These are phyloP conservation scores for Trachymyrmex cornetzi DNA, from an alignment of 1,140 invertebrate species.

Conservation along the genomic window DNA sequence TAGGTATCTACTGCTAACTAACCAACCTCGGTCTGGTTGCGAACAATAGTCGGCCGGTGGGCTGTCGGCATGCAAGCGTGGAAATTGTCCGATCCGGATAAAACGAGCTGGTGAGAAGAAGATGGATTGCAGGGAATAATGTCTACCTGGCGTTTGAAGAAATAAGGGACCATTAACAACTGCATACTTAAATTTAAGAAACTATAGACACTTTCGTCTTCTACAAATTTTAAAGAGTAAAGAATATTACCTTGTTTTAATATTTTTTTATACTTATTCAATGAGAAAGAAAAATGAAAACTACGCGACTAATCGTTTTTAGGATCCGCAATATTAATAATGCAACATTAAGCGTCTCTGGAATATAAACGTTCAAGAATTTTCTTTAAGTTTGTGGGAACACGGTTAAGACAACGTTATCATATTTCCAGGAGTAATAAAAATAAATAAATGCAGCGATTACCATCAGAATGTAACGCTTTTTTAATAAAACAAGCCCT, in stretches of 20 bases:
- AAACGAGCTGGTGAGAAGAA: slow-evolving; percentile 6
- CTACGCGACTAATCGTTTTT: too few species aligned
- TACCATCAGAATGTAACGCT: too few species aligned
- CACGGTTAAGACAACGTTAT: too few species aligned
- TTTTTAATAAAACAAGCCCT: too few species aligned
- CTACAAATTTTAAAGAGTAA: neutral
- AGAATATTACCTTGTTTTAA: neutral
- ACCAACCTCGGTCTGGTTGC: slow-evolving; percentile 22
- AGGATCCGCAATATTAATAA: too few species aligned
- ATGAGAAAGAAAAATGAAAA: too few species aligned
- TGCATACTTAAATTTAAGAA: neutral
- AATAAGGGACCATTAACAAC: neutral
- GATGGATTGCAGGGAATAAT: neutral
- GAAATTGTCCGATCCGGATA: slow-evolving; percentile 64
- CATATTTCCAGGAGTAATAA: too few species aligned
- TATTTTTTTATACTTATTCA: too few species aligned
- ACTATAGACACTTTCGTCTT: neutral
- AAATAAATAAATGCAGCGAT: too few species aligned
- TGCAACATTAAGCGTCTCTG: too few species aligned
- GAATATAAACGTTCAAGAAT: too few species aligned
- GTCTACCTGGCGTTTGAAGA: neutral
- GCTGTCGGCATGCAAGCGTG: slow-evolving; percentile 45
- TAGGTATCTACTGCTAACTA: slow-evolving; percentile 35
- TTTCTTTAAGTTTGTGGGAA: too few species aligned
- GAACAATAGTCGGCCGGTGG: slow-evolving; percentile 52